Evolutionary conservation across 2,888 invertebrate genomes (phyloP), one percentile per base, ranked within the genome.

Genomic region (Plutella xylostella): DNA sequence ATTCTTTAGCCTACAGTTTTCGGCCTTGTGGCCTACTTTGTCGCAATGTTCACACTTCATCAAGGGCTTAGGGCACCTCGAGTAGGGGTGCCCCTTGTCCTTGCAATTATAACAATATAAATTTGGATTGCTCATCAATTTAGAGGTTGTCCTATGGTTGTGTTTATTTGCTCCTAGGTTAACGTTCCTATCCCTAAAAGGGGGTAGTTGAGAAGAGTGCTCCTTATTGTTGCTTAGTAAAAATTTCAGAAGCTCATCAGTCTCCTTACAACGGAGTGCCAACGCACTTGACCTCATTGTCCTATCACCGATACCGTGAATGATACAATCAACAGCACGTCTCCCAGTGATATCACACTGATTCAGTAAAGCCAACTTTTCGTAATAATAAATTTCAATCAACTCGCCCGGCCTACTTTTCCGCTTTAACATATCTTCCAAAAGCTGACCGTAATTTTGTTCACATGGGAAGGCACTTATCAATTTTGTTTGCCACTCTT

Each of bases 271-370:
- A 14, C 19, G 11, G 6, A 14, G n/a, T 30, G n/a, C 21, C 25
- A 50, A 50, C 2, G 51, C 48, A 41, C 50, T 48, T 17, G 51
- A 15, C 42, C 35, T 47, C 18, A 53, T 46, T 17, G 46, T 48
- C 14, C 45, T 38, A 30, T 53, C 53, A 15, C 21, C 51, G 2
- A 53, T 51, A 2, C 53, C 53, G 12, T 48, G 45, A 25, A 48
- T 51, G 1, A 53, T 45, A 19, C 53, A 53, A 28, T 53, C 53
- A 1, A 53, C 53, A 1, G 53, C 50, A 28, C 51, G 44, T 39
- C 41, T 48, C 1, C 50, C 51, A 35, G 34, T 46, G 14, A 52
- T 46, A 19, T 41, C 43, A 19, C 52, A 51, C 17, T 33, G 42
- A 6, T 35, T 47, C 1, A 52, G 43, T 15, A 52, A 25, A 19